A percentile compares a stretch with the other conserved stretches of the same genome.
These are phyloP conservation scores for Drosophila rubida DNA, from an alignment of 2,888 invertebrate species.

Conservation along the genomic window DNA sequence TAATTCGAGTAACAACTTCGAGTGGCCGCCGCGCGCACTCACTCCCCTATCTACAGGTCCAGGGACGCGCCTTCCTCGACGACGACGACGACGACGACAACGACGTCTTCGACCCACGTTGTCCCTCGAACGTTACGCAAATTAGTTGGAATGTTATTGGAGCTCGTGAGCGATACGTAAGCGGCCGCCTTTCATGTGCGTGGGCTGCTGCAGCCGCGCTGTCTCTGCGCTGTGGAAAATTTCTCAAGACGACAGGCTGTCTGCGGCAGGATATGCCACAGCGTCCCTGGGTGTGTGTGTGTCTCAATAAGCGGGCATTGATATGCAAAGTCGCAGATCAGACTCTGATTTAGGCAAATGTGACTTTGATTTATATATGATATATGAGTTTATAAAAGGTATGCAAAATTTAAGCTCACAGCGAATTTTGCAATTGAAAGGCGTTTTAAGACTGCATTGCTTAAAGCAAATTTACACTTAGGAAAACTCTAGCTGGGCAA, in stretches of 20 bases:
- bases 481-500: too few relatives aligned
- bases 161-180: conserved; percentile 33
- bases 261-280: conserved; percentile 39
- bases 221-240: conserved; percentile 61
- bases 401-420: too few relatives aligned
- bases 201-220: conserved; percentile 61
- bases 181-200: conserved; percentile 56
- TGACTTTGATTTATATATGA: background rate
- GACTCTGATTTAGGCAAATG: conserved; percentile 1
- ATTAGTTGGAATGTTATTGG: conserved; percentile 78
- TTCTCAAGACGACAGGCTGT: conserved; percentile 67
- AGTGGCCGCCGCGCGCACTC: conserved; percentile 61
- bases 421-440: too few relatives aligned
- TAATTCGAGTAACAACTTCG: conserved; percentile 75
- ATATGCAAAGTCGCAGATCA: conserved; percentile 53
- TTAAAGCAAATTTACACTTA: too few relatives aligned
- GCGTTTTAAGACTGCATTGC: too few relatives aligned
- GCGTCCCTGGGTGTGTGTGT: background rate
- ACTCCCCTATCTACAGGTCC: background rate
- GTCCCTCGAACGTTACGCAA: conserved; percentile 74
- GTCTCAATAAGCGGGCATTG: conserved; percentile 42
- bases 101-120: background rate
- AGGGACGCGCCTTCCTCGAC: conserved; percentile 58
- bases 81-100: too few relatives aligned
- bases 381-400: too few relatives aligned